Evolutionary conservation across 1,140 invertebrate genomes (phyloP).

Genomic region (Ceratosolen solmsi): DNA sequence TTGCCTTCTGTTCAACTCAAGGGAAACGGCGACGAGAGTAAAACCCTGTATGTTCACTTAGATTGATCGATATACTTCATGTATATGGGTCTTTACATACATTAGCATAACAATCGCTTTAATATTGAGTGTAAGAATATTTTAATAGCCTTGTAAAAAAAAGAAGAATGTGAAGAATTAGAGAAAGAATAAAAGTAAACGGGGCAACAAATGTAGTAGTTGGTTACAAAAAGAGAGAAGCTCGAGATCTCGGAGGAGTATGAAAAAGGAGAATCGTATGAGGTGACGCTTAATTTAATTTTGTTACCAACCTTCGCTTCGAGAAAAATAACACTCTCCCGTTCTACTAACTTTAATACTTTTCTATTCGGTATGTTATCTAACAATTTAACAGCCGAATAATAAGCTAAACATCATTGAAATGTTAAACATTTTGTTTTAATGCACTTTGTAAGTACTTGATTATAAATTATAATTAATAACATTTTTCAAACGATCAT

Average conservation of each 20-base stretch:
- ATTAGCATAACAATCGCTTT: not conserved
- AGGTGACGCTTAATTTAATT: slow-evolving; percentile 27
- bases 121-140: not conserved
- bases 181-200: not conserved
- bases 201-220: not conserved
- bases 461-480: too few species aligned
- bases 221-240: not conserved
- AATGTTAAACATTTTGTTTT: too few species aligned
- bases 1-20: slow-evolving; percentile 7
- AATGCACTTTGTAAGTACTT: too few species aligned
- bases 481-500: too few species aligned
- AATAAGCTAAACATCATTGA: too few species aligned
- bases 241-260: not conserved
- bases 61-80: not conserved
- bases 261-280: slow-evolving; percentile 3
- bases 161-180: not conserved
- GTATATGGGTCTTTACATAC: not conserved
- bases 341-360: not conserved
- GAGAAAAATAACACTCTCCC: slow-evolving; percentile 18
- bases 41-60: not conserved
- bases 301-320: slow-evolving; percentile 15
- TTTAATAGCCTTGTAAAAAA: too few species aligned
- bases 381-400: not conserved
- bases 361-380: not conserved
- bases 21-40: not conserved